Evolutionary conservation across 2,888 invertebrate species (phyloP).

Genomic region (Leptinotarsa juncta): DNA sequence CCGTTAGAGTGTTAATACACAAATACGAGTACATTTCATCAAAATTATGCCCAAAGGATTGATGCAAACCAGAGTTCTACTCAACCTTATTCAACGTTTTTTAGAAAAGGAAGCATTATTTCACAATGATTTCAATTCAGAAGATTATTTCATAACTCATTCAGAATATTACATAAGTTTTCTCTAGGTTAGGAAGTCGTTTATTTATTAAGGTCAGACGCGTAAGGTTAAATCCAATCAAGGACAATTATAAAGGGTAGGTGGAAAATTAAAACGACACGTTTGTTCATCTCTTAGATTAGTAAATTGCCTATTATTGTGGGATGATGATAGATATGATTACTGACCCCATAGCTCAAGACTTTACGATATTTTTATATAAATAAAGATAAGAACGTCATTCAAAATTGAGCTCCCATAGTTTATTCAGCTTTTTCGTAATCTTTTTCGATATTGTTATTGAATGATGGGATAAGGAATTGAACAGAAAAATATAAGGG

Average conservation of each 20-base stretch:
- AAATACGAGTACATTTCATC: too few species aligned
- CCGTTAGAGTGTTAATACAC: too few species aligned
- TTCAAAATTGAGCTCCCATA: too few species aligned
- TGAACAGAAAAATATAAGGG: too few species aligned
- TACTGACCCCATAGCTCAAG: neutral
- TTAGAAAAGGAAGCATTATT: too few species aligned
- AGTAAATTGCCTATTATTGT: slow-evolving; percentile 19
- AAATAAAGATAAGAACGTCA: too few species aligned
- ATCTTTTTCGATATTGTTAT: too few species aligned
- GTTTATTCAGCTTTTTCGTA: too few species aligned
- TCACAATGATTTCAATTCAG: neutral
- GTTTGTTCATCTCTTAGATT: slow-evolving; percentile 12
- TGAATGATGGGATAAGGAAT: too few species aligned
- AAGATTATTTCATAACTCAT: neutral
- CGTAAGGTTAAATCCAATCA: slow-evolving; percentile 28
- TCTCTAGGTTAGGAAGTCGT: slow-evolving; percentile 25
- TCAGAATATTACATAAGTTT: slow-evolving; percentile 24
- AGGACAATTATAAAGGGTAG: slow-evolving; percentile 27
- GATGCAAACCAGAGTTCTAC: too few species aligned
- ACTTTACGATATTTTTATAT: neutral
- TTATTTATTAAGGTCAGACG: slow-evolving; percentile 24
- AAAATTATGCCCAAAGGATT: too few species aligned
- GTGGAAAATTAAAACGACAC: slow-evolving; percentile 24
- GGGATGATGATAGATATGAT: neutral
- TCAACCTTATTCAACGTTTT: too few species aligned